Percentiles rank a stretch among this genome's conserved stretches.
These are phyloP conservation scores for Phoxinus dragarum DNA, from an alignment of 2,797 vertebrate species.

Conservation along the genomic window DNA sequence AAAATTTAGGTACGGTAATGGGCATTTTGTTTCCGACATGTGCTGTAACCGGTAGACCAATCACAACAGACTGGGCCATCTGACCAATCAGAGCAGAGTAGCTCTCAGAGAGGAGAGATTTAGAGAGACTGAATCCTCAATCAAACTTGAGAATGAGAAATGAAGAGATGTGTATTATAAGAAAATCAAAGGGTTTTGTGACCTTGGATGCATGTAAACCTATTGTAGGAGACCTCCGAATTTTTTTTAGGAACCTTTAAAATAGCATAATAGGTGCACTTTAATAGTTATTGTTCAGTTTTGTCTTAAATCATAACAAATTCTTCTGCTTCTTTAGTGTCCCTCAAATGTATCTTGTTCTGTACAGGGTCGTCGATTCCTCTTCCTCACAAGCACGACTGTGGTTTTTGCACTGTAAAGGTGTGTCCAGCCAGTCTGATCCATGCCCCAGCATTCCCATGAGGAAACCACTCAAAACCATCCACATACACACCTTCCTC, in stretches of 20 bases:
- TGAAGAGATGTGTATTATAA: background rate
- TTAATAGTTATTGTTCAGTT: background rate
- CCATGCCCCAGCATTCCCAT: constrained; percentile 83
- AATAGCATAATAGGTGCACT: background rate
- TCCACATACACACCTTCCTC: constrained; percentile 89
- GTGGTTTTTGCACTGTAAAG: constrained; percentile 88
- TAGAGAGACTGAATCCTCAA: too few species aligned
- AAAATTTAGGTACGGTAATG: too few species aligned
- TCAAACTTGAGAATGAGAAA: background rate
- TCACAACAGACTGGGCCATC: too few species aligned
- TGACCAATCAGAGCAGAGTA: too few species aligned
- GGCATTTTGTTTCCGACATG: too few species aligned
- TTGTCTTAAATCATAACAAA: too few species aligned
- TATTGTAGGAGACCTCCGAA: too few species aligned
- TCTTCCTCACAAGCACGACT: constrained; percentile 75
- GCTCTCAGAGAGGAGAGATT: too few species aligned
- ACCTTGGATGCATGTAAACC: too few species aligned
- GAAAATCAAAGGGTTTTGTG: too few species aligned
- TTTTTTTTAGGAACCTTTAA: background rate
- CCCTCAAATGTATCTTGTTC: background rate
- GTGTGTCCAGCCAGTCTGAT: constrained; percentile 62
- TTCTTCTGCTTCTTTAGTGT: background rate
- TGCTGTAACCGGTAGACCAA: too few species aligned
- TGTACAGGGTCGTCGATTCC: constrained; percentile 71
- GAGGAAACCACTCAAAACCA: constrained; percentile 81